These are phyloP conservation scores for Otus scops DNA, from an alignment of 2,797 vertebrate species.

Conservation along the genomic window DNA sequence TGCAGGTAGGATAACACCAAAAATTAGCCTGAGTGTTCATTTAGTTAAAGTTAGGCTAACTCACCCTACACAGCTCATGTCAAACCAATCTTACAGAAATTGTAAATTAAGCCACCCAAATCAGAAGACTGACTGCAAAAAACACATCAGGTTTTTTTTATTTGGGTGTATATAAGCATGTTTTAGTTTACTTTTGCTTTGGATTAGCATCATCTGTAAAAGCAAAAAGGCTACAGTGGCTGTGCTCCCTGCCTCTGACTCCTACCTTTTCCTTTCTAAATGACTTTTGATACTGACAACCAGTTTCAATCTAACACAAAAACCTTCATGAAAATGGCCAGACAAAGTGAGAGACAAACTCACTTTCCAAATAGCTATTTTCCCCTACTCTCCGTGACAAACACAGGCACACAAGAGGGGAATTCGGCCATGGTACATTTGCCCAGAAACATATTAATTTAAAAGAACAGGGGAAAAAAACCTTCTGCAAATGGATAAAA, in stretches of 20 bases:
- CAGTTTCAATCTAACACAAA: neutral
- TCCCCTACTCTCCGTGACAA: neutral
- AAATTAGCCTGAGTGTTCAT: neutral
- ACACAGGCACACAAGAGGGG: neutral
- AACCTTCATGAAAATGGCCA: neutral
- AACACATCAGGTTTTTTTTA: neutral
- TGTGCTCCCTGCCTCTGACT: neutral
- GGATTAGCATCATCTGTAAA: neutral
- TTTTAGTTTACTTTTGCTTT: neutral
- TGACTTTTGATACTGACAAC: neutral
- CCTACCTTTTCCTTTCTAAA: neutral
- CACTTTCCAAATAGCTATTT: neutral
- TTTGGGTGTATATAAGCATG: neutral
- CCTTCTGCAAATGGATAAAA: neutral
- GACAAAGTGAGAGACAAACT: neutral
- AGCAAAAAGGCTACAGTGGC: neutral
- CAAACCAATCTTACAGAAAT: neutral
- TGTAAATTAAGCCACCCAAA: neutral
- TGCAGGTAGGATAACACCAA: neutral
- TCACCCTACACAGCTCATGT: neutral
- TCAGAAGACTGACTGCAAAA: neutral
- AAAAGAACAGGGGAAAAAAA: neutral
- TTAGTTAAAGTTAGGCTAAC: neutral
- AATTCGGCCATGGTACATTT: neutral
- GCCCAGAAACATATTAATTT: neutral